Evolutionary conservation across 1,140 invertebrate genomes (phyloP).

Genomic region (Drosophila suzukii): DNA sequence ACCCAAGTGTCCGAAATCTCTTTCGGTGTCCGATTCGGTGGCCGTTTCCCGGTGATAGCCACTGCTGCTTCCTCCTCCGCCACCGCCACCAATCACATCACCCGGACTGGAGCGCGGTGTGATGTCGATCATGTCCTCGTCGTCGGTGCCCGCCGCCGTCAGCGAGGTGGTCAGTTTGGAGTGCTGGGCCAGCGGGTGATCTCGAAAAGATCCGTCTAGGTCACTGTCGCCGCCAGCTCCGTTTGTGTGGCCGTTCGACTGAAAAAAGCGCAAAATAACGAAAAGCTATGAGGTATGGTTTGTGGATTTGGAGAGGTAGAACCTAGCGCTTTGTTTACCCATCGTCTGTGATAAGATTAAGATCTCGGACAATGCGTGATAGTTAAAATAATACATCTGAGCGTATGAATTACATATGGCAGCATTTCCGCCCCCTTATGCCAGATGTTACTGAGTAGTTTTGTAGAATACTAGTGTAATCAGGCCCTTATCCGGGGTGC

Average conservation of each 20-base stretch:
- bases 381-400: constrained; percentile 7
- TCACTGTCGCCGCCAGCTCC: constrained; percentile 45
- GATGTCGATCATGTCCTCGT: constrained; percentile 89
- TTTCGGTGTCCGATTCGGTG: constrained; percentile 77
- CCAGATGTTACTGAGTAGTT: constrained; percentile 13
- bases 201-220: constrained; percentile 43
- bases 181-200: constrained; percentile 74
- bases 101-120: constrained; percentile 84
- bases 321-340: constrained; percentile 55
- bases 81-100: constrained; percentile 51
- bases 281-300: constrained; percentile 8
- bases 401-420: constrained; percentile 14
- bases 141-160: constrained; percentile 83
- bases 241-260: constrained; percentile 80
- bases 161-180: constrained; percentile 67
- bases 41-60: constrained; percentile 67
- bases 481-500: background rate
- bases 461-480: background rate
- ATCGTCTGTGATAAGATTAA: constrained; percentile 60
- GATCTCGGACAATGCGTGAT: constrained; percentile 1
- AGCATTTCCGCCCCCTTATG: constrained; percentile 60
- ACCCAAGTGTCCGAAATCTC: constrained; percentile 55
- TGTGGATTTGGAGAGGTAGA: constrained; percentile 1
- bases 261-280: constrained; percentile 15
- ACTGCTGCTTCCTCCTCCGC: constrained; percentile 35